These are phyloP conservation scores for Orbicella faveolata DNA, from an alignment of 64 coral and sea anemone species.

Conservation along the genomic window DNA sequence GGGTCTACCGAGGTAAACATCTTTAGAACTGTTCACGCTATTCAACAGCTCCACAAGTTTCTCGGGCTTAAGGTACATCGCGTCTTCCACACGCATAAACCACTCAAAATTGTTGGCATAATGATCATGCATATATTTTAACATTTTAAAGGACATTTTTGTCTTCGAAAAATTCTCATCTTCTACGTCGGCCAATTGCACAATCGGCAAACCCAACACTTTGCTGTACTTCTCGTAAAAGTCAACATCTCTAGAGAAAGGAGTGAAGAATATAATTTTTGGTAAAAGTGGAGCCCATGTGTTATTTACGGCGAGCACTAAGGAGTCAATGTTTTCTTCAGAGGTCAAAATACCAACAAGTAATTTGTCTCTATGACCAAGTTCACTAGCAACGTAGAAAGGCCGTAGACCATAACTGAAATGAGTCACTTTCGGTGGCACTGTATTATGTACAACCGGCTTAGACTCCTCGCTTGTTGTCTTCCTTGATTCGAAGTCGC, in stretches of 20 bases:
- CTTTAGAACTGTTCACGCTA: slow-evolving; percentile 84
- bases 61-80: slow-evolving; percentile 81
- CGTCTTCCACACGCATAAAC: slow-evolving; percentile 91
- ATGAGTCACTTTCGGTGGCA: slow-evolving; percentile 80
- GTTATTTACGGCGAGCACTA: slow-evolving; percentile 92
- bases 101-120: slow-evolving; percentile 90
- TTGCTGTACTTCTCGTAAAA: slow-evolving; percentile 96
- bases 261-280: slow-evolving; percentile 87
- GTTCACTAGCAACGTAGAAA: slow-evolving; percentile 95
- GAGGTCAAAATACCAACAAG: slow-evolving; percentile 87
- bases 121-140: slow-evolving; percentile 96
- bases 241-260: slow-evolving; percentile 84
- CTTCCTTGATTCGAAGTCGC: slow-evolving; percentile 26
- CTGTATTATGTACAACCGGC: slow-evolving; percentile 62
- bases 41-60: slow-evolving; percentile 89
- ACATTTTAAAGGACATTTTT: slow-evolving; percentile 94
- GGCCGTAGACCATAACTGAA: slow-evolving; percentile 85
- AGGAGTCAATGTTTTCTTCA: slow-evolving; percentile 81
- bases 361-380: slow-evolving; percentile 88
- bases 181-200: slow-evolving; percentile 79
- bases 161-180: slow-evolving; percentile 79
- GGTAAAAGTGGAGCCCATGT: slow-evolving; percentile 90
- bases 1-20: slow-evolving; percentile 86
- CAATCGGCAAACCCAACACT: slow-evolving; percentile 82
- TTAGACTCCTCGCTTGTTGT: slow-evolving; percentile 45